phyloP scores from a whole-genome alignment of 2,797 vertebrate genomes.

The Phoebastria nigripes region DNA sequence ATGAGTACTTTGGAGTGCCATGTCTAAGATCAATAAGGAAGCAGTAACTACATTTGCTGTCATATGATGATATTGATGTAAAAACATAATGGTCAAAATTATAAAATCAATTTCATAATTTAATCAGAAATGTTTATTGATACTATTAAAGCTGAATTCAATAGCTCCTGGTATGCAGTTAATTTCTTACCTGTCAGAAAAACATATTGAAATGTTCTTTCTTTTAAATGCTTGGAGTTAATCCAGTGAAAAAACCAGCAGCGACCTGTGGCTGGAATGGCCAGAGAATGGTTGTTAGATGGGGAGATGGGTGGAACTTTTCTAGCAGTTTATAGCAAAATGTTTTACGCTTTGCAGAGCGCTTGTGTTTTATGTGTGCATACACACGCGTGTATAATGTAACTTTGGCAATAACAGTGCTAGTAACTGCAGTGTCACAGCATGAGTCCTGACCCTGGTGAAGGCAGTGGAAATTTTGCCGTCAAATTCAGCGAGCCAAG shows the following conservation, averaged over 20 bases:
- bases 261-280: conserved; percentile 30
- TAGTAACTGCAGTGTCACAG: background rate
- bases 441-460: background rate
- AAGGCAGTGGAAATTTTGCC: background rate
- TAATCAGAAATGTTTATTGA: conserved; percentile 86
- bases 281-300: background rate
- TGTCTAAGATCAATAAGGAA: conserved; percentile 93
- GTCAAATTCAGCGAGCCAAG: background rate
- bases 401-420: background rate
- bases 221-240: conserved; percentile 70
- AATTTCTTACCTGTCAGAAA: conserved; percentile 81
- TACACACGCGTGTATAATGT: fast-evolving
- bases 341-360: background rate
- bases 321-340: background rate
- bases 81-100: conserved; percentile 82
- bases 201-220: conserved; percentile 76
- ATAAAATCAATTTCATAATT: conserved; percentile 86
- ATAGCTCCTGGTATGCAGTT: conserved; percentile 78
- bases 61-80: conserved; percentile 83
- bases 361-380: background rate
- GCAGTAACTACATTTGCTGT: conserved; percentile 84
- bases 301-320: background rate
- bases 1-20: conserved; percentile 80
- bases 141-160: conserved; percentile 82
- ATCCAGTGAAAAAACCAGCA: conserved; percentile 48